Evolutionary conservation across 2,113 vertebrate species (phyloP).

Genomic region (Rhodinocichla rosea): DNA sequence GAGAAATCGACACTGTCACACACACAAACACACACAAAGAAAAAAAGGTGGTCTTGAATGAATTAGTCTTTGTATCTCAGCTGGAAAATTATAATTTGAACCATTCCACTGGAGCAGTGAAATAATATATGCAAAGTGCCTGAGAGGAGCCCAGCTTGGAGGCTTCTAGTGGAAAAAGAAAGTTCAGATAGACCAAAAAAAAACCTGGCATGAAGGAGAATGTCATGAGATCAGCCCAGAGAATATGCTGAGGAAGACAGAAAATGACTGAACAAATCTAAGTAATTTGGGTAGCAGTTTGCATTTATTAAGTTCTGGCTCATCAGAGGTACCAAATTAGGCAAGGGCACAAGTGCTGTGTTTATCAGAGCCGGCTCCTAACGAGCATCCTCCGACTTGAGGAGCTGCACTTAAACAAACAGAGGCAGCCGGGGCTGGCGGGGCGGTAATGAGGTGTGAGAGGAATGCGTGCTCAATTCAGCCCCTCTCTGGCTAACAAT

Average conservation of each 20-base stretch:
- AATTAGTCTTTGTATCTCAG: constrained; percentile 33
- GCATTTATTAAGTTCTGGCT: constrained; percentile 42
- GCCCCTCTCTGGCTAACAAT: background rate
- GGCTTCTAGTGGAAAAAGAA: constrained; percentile 55
- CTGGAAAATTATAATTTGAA: constrained; percentile 61
- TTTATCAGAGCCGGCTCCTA: background rate
- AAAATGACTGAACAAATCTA: constrained; percentile 23
- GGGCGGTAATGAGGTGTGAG: constrained; percentile 34
- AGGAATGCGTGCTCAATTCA: background rate
- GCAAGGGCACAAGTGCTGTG: background rate
- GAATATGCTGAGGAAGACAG: constrained; percentile 55
- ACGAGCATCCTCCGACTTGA: background rate
- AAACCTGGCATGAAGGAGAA: background rate
- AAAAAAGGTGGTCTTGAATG: background rate
- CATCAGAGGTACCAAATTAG: constrained; percentile 45
- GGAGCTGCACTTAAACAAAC: background rate
- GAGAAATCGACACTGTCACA: background rate
- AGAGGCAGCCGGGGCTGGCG: background rate
- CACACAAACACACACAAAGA: background rate
- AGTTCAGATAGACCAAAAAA: constrained; percentile 23
- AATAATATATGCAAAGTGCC: background rate
- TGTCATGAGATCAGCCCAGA: constrained; percentile 34
- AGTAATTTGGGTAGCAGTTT: constrained; percentile 38
- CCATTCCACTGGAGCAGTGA: constrained; percentile 22
- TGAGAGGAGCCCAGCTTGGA: constrained; percentile 39